These are phyloP conservation scores for Agonopterix alstromeriana DNA, from an alignment of 2,888 invertebrate genomes.

Conservation along the genomic window DNA sequence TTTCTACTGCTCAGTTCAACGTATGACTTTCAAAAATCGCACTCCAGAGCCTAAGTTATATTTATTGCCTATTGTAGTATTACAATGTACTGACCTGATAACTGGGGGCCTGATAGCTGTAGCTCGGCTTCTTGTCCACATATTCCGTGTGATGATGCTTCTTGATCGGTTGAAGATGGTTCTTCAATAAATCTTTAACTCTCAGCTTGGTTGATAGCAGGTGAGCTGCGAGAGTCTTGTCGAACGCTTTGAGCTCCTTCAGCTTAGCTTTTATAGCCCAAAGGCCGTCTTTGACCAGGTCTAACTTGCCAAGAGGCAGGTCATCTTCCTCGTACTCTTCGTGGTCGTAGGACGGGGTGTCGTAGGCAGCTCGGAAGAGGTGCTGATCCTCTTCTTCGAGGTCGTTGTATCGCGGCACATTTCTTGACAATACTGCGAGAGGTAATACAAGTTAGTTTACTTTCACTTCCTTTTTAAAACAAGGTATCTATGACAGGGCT, in stretches of 20 bases:
- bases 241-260: constrained; percentile 55
- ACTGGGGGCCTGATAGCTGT: constrained; percentile 39
- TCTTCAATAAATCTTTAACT: constrained; percentile 48
- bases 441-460: background rate
- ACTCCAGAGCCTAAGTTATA: too few species aligned
- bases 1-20: too few species aligned
- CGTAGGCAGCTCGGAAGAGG: constrained; percentile 58
- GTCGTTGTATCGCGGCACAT: constrained; percentile 44
- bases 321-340: constrained; percentile 27
- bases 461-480: too few species aligned
- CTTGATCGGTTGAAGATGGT: constrained; percentile 32
- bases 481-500: too few species aligned
- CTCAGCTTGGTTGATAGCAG: constrained; percentile 53
- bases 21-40: too few species aligned
- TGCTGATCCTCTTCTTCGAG: constrained; percentile 57
- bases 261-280: constrained; percentile 62
- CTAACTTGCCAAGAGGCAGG: constrained; percentile 43
- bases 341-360: constrained; percentile 46
- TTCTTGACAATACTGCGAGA: constrained; percentile 14
- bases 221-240: constrained; percentile 57
- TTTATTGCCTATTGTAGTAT: too few species aligned
- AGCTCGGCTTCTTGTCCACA: constrained; percentile 37
- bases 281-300: constrained; percentile 56
- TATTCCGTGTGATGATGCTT: constrained; percentile 36
- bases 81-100: constrained; percentile 1